A percentile compares a stretch with the other conserved stretches of the same genome.
phyloP scores from a whole-genome alignment of 2,797 vertebrate species.

The Falco columbarius region DNA sequence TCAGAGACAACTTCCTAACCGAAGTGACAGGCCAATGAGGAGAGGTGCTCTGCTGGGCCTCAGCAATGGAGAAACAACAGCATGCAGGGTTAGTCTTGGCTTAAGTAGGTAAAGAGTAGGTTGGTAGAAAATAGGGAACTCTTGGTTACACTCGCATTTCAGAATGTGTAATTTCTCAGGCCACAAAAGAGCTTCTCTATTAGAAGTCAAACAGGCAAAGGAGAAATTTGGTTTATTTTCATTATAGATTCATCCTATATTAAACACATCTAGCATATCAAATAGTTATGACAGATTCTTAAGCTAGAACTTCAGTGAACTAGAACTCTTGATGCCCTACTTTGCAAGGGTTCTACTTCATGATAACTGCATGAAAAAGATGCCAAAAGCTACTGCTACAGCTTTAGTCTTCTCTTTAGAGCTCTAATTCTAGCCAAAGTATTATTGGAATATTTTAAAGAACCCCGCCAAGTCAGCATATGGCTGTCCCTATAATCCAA shows the following conservation, averaged over 20 bases:
- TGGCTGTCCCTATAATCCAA: neutral
- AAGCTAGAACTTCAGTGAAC: neutral
- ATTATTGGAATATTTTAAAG: neutral
- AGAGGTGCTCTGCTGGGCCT: neutral
- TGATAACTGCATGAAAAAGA: neutral
- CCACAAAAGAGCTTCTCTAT: neutral
- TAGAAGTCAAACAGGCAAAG: neutral
- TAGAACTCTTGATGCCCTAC: neutral
- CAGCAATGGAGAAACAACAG: accelerated
- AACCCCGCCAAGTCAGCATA: neutral
- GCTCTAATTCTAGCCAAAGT: neutral
- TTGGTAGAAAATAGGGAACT: neutral
- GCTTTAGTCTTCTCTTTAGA: neutral
- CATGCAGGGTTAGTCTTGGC: neutral
- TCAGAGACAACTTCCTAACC: neutral
- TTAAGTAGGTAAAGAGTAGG: neutral
- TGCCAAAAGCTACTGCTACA: neutral
- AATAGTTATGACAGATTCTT: neutral
- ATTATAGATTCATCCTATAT: neutral
- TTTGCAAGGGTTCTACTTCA: neutral
- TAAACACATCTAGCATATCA: neutral
- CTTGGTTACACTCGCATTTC: neutral
- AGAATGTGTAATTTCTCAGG: neutral
- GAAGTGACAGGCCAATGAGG: neutral
- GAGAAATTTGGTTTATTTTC: neutral